Evolutionary conservation across 2,888 invertebrate species (phyloP).

Genomic region (Flexamia atlantica): DNA sequence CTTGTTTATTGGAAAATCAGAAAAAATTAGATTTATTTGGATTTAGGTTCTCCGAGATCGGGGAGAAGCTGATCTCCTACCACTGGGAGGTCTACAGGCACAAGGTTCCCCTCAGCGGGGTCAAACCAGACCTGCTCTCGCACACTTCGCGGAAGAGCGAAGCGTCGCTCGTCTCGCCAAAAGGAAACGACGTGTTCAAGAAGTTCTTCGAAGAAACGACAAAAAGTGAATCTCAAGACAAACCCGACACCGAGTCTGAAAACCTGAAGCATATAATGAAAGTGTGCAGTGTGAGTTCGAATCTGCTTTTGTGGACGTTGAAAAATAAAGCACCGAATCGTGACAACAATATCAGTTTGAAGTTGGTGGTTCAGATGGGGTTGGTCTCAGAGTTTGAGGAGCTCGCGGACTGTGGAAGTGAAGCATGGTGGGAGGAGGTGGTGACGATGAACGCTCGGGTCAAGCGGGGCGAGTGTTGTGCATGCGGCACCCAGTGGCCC

Average conservation of each 20-base stretch:
- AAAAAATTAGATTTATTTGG: too few species aligned
- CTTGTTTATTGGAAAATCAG: too few species aligned
- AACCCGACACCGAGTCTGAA: conserved; percentile 48
- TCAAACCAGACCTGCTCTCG: conserved; percentile 59
- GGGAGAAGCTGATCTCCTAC: conserved; percentile 77
- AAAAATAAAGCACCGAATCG: conserved; percentile 54
- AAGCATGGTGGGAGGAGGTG: conserved; percentile 64
- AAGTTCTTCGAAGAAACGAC: conserved; percentile 74
- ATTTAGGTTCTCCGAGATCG: conserved; percentile 78
- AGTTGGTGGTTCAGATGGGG: conserved; percentile 62
- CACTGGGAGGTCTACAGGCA: conserved; percentile 59
- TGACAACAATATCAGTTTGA: conserved; percentile 57
- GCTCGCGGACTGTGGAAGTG: conserved; percentile 62
- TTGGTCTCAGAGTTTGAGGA: conserved; percentile 65
- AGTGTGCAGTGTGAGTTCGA: conserved; percentile 60
- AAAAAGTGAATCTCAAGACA: neutral
- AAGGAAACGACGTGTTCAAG: conserved; percentile 67
- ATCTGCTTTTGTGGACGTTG: conserved; percentile 60
- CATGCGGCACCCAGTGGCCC: conserved; percentile 62
- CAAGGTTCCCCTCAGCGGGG: conserved; percentile 37
- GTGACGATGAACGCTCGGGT: conserved; percentile 64
- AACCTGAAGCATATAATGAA: conserved; percentile 61
- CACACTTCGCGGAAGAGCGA: conserved; percentile 32
- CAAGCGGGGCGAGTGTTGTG: conserved; percentile 66
- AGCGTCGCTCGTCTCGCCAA: neutral